Conservation (phyloP, 2,888 invertebrate species). For the Exephanes ischioxanthus region DNA sequence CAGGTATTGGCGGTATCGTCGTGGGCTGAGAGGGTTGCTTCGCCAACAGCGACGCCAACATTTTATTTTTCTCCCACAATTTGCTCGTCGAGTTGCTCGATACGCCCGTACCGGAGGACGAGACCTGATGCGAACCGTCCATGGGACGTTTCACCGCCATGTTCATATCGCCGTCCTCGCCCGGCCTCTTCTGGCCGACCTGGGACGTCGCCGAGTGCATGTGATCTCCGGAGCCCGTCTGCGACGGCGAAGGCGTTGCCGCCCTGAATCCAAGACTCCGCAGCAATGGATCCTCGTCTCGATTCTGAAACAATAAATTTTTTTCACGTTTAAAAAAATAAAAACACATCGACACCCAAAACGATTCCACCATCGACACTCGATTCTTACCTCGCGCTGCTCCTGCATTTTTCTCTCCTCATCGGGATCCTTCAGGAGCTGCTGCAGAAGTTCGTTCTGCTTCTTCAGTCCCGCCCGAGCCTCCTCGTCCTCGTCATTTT, state of each 20-base stretch:
- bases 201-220: conserved; percentile 80
- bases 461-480: conserved; percentile 87
- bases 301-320: conserved; percentile 74
- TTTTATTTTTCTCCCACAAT: conserved; percentile 93
- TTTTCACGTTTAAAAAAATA: background rate
- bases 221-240: conserved; percentile 84
- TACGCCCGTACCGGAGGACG: conserved; percentile 81
- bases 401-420: conserved; percentile 84
- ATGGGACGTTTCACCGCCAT: conserved; percentile 85
- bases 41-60: conserved; percentile 93
- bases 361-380: background rate
- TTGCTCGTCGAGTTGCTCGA: conserved; percentile 87
- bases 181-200: conserved; percentile 87
- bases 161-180: conserved; percentile 87
- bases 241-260: conserved; percentile 86
- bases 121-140: conserved; percentile 84
- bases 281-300: conserved; percentile 86
- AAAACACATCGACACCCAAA: background rate
- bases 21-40: conserved; percentile 90
- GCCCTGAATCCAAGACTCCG: conserved; percentile 86
- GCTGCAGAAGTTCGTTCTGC: conserved; percentile 88
- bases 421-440: conserved; percentile 87
- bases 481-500: conserved; percentile 91
- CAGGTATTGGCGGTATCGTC: conserved; percentile 88
- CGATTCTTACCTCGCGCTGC: conserved; percentile 77